phyloP scores from a whole-genome alignment of 2,797 vertebrate species.

The Pantherophis vulpinus region DNA sequence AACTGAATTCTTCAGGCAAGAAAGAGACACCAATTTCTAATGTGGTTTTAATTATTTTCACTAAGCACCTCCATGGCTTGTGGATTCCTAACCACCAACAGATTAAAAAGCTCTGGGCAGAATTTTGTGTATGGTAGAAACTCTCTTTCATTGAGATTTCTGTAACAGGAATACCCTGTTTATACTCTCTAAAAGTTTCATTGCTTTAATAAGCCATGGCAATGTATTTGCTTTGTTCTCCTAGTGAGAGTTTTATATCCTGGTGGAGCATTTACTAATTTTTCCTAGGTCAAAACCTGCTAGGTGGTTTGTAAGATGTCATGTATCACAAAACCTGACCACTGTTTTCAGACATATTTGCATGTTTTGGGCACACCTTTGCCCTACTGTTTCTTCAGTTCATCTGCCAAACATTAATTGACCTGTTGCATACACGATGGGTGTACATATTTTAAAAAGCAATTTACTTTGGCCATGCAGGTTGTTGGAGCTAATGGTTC shows the following conservation, averaged over 20 bases:
- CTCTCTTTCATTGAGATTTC: not conserved
- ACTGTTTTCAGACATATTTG: not conserved
- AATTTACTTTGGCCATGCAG: not conserved
- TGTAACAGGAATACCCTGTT: too few relatives aligned
- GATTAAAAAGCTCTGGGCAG: not conserved
- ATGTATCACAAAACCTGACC: not conserved
- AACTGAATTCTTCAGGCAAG: not conserved
- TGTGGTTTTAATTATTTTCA: not conserved
- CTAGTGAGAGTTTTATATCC: not conserved
- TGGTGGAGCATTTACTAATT: not conserved
- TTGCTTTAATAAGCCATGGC: not conserved
- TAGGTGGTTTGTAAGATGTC: not conserved
- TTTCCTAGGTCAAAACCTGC: not conserved
- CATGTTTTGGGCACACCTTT: not conserved
- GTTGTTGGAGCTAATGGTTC: not conserved
- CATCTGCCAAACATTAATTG: not conserved
- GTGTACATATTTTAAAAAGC: not conserved
- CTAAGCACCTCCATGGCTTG: not conserved
- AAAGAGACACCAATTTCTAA: not conserved
- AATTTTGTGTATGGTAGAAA: not conserved
- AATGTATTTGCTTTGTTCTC: not conserved
- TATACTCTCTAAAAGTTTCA: not conserved
- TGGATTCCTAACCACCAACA: not conserved
- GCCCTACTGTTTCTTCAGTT: not conserved
- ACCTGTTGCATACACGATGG: not conserved